Evolutionary conservation across 2,797 vertebrate genomes (phyloP).

Genomic region (Triplophysa bombifrons): DNA sequence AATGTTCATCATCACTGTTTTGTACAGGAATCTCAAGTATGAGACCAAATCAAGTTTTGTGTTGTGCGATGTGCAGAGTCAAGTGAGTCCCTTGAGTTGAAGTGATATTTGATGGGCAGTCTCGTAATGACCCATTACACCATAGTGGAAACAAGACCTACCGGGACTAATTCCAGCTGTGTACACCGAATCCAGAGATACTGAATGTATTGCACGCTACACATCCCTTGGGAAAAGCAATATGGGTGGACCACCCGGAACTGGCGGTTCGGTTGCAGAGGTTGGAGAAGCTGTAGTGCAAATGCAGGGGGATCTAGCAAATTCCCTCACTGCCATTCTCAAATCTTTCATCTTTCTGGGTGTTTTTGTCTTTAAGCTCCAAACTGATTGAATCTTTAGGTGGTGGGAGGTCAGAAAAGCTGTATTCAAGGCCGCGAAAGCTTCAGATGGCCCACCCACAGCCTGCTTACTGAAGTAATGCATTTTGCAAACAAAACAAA

Average conservation of each 20-base stretch:
- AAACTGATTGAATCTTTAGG: slow-evolving; percentile 39
- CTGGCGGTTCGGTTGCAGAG: not conserved
- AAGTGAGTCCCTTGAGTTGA: slow-evolving; percentile 52
- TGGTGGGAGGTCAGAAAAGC: not conserved
- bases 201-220: slow-evolving; percentile 43
- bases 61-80: slow-evolving; percentile 37
- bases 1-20: slow-evolving; percentile 55
- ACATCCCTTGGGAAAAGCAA: slow-evolving; percentile 48
- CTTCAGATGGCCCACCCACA: not conserved
- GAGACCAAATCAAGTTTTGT: slow-evolving; percentile 46
- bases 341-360: slow-evolving; percentile 26
- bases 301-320: slow-evolving; percentile 33
- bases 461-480: not conserved
- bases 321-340: slow-evolving; percentile 27
- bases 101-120: slow-evolving; percentile 42
- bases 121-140: slow-evolving; percentile 31
- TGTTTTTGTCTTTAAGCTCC: slow-evolving; percentile 46
- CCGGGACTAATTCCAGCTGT: slow-evolving; percentile 52
- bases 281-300: not conserved
- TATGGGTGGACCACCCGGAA: slow-evolving; percentile 62
- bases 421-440: not conserved
- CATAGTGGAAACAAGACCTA: slow-evolving; percentile 24
- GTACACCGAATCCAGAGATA: slow-evolving; percentile 40
- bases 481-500: not conserved
- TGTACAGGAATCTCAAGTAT: slow-evolving; percentile 62